A percentile compares a stretch with the other conserved stretches of the same genome.
phyloP scores from a whole-genome alignment of 2,888 invertebrate species.

The Allophyes oxyacanthae region DNA sequence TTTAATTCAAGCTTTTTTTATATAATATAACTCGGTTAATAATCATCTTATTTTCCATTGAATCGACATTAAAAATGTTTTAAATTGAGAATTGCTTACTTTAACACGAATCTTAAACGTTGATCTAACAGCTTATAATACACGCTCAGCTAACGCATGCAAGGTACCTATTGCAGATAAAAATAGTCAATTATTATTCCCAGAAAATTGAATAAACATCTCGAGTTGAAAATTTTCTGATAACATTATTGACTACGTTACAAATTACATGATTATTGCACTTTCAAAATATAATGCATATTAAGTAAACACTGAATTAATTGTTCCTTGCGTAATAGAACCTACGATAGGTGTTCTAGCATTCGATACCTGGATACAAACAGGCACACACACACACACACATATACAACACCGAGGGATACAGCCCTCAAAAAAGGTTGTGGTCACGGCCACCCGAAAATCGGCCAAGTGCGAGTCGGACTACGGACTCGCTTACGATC shows the following conservation, averaged over 20 bases:
- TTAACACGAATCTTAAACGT: constrained; percentile 61
- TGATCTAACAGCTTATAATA: constrained; percentile 65
- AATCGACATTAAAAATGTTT: constrained; percentile 56
- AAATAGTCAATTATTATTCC: constrained; percentile 39
- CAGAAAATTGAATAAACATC: constrained; percentile 31
- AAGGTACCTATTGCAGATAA: constrained; percentile 47
- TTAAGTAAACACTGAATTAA: constrained; percentile 61
- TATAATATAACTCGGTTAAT: too few relatives aligned
- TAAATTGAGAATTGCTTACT: constrained; percentile 57
- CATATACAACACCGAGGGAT: too few relatives aligned
- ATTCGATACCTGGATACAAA: too few relatives aligned
- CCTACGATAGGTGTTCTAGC: constrained; percentile 32
- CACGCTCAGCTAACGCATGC: constrained; percentile 64
- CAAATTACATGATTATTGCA: constrained; percentile 19
- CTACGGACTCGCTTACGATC: too few relatives aligned
- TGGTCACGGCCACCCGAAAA: too few relatives aligned
- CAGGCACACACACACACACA: too few relatives aligned
- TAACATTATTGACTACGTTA: constrained; percentile 25
- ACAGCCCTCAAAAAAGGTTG: too few relatives aligned
- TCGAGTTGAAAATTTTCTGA: constrained; percentile 13
- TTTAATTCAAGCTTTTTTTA: too few relatives aligned
- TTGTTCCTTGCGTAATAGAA: constrained; percentile 30
- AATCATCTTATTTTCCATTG: too few relatives aligned
- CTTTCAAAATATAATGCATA: constrained; percentile 45
- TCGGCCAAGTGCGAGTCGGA: too few relatives aligned